Conservation (phyloP, 1,140 invertebrate genomes). For the Panagrolaimus sp. region DNA sequence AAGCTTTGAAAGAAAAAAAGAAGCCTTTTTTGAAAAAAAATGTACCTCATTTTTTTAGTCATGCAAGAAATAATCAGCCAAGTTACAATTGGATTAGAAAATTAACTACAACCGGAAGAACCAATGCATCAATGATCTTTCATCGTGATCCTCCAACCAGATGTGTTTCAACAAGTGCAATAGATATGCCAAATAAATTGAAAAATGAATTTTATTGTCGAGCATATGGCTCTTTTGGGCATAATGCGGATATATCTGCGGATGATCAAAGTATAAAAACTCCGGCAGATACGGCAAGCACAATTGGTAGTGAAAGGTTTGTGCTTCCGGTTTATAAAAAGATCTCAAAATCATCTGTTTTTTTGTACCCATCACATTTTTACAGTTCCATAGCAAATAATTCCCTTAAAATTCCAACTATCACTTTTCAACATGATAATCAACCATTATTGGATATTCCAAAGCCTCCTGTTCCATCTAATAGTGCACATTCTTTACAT, state of each 20-base stretch:
- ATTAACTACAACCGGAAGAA: not conserved
- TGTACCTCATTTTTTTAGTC: not conserved
- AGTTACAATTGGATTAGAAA: slow-evolving; percentile 16
- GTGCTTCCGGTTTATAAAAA: too few species aligned
- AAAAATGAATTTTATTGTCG: not conserved
- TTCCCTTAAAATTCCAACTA: not conserved
- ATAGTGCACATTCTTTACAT: slow-evolving; percentile 1
- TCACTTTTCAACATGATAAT: not conserved
- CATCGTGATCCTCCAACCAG: slow-evolving; percentile 10
- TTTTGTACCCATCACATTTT: not conserved
- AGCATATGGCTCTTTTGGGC: not conserved
- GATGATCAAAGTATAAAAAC: not conserved
- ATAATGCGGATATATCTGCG: not conserved
- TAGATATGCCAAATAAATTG: slow-evolving; percentile 2
- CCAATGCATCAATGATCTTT: not conserved
- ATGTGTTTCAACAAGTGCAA: slow-evolving; percentile 11
- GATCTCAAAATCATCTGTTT: too few species aligned
- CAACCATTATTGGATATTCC: not conserved
- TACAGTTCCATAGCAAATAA: not conserved
- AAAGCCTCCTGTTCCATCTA: not conserved
- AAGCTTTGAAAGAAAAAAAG: not conserved
- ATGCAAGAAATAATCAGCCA: slow-evolving; percentile 10
- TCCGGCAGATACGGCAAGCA: too few species aligned
- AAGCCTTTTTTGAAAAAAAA: not conserved
- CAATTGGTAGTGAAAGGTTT: too few species aligned